These are phyloP conservation scores for Diaprepes abbreviatus DNA, from an alignment of 2,888 invertebrate genomes.

Conservation along the genomic window DNA sequence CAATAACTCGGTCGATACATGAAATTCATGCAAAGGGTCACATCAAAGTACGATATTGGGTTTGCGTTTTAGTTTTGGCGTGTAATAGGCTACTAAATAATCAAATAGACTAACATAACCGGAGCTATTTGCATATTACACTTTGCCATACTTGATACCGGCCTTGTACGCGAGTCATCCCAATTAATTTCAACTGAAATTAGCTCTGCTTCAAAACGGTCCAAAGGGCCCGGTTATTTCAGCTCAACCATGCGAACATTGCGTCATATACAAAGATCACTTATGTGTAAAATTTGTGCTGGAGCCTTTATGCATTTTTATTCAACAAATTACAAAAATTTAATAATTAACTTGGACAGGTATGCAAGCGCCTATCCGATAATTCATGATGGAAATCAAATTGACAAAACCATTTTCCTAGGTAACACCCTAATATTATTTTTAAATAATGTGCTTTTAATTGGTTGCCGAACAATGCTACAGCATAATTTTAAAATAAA, in stretches of 20 bases:
- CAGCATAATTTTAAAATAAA: too few species aligned
- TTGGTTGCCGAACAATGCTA: too few species aligned
- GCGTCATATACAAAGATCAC: constrained; percentile 31
- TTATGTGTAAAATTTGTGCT: constrained; percentile 27
- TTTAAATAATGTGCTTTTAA: too few species aligned
- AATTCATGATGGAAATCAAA: too few species aligned
- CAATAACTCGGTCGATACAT: constrained; percentile 5
- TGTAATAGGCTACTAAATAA: constrained; percentile 50
- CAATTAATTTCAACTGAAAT: constrained; percentile 44
- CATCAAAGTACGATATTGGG: constrained; percentile 38
- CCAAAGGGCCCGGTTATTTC: constrained; percentile 33
- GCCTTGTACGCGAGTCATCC: constrained; percentile 30
- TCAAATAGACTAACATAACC: constrained; percentile 50
- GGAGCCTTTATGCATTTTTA: constrained; percentile 24
- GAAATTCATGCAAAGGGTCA: constrained; percentile 19
- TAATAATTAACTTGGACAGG: constrained; percentile 25
- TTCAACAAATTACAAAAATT: constrained; percentile 23
- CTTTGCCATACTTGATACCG: constrained; percentile 41
- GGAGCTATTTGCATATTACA: constrained; percentile 53
- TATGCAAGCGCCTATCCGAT: constrained; percentile 1
- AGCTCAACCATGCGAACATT: constrained; percentile 35
- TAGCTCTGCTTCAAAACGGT: constrained; percentile 30
- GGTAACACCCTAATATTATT: too few species aligned
- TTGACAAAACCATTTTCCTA: too few species aligned
- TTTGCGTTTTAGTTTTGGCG: constrained; percentile 46